Percentiles rank a stretch among this genome's conserved stretches.
These are phyloP conservation scores for Euwallacea fornicatus DNA, from an alignment of 1,140 invertebrate species.

Conservation along the genomic window DNA sequence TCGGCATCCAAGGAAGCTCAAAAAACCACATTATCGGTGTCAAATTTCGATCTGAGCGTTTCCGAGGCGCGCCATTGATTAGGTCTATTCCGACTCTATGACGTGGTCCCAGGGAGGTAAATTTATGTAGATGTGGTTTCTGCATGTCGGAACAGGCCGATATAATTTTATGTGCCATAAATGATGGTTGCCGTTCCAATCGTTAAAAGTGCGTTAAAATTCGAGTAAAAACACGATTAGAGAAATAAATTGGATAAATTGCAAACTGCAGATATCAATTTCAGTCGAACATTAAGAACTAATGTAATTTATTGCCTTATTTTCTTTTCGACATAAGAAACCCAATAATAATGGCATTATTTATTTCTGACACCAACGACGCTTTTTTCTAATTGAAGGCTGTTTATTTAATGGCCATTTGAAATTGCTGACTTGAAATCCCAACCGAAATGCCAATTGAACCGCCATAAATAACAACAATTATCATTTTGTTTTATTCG, in stretches of 20 bases:
- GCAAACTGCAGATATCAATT: constrained; percentile 1
- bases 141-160: too few species aligned
- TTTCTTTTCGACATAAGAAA: background rate
- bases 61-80: too few species aligned
- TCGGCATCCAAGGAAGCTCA: too few species aligned
- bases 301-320: constrained; percentile 12
- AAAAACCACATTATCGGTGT: too few species aligned
- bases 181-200: too few species aligned
- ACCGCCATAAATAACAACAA: too few species aligned
- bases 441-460: background rate
- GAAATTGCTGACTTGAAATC: background rate
- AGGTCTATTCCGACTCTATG: too few species aligned
- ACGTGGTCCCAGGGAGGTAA: too few species aligned
- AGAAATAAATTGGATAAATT: constrained; percentile 5
- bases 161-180: too few species aligned
- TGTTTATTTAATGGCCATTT: background rate
- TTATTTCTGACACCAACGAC: background rate
- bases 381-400: background rate
- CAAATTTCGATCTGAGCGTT: too few species aligned
- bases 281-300: background rate
- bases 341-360: background rate
- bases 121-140: too few species aligned
- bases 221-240: background rate
- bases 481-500: constrained; percentile 13
- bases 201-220: background rate